Evolutionary conservation across 2,888 invertebrate species (phyloP), one percentile per base, ranked within the genome.

Genomic region (Parnassius smintheus): DNA sequence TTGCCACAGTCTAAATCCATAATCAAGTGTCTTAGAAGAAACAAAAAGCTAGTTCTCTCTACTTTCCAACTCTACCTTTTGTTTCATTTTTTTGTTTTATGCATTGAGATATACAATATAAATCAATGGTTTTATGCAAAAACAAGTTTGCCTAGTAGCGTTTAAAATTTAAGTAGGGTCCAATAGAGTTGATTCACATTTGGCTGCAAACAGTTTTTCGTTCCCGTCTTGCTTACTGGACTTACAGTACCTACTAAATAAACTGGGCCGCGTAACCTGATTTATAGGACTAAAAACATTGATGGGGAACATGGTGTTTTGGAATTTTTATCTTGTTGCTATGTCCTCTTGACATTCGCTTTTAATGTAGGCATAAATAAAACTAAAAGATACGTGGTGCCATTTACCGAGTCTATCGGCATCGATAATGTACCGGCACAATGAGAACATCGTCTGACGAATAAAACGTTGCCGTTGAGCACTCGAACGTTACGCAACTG

Each of bases 401-500:
- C 59, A 49, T 55, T 55, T 55, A n/a, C 18, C 62, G 58, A 55
- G 62, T 54, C 62, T 55, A 59, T 59, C 58, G 50, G 46, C 50
- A n/a, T 50, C 50, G 62, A 62, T 62, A 62, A 62, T 64, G 62
- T 44, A 59, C 50, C 60, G 55, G 57, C 53, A 57, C 56, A 46
- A 54, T 35, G 59, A 58, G 53, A 58, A 55, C 62, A 59, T 45
- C 55, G 59, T 11, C 57, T 13, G 50, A 61, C 56, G 45, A 45
- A 50, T 46, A 58, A 51, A 46, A 50, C 49, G 56, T 45, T 56
- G 22, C 35, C 58, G 61, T 49, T 54, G 53, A 53, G 74, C 76
- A 78, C 76, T 76, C 75, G 76, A 78, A 75, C 75, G 77, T 88
- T 87, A 83, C 82, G 83, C 83, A 88, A 86, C 75, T 76, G 72